Conservation (phyloP, 2,113 vertebrate species). For the Amphiprion percula region DNA sequence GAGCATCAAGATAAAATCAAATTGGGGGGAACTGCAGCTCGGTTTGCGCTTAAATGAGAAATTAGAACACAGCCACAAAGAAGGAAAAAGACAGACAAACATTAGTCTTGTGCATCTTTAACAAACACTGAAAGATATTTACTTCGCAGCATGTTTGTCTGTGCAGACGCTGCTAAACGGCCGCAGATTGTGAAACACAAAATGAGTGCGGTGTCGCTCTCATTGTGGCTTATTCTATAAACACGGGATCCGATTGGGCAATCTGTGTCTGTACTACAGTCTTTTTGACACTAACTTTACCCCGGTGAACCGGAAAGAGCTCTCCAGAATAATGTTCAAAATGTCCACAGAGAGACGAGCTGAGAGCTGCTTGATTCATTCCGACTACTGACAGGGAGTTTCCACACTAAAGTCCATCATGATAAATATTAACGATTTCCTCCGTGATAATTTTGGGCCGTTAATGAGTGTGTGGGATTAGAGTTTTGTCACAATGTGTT, state of each 20-base stretch:
- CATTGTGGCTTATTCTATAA: constrained; percentile 67
- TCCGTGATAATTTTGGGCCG: neutral
- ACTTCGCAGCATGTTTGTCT: neutral
- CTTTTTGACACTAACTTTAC: constrained; percentile 51
- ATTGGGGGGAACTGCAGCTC: neutral
- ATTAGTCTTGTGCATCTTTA: neutral
- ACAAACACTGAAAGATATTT: neutral
- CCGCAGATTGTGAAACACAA: constrained; percentile 60
- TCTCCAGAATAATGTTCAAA: constrained; percentile 41
- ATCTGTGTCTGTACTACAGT: constrained; percentile 51
- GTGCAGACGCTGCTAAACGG: constrained; percentile 20
- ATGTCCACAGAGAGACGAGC: constrained; percentile 62
- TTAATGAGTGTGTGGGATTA: neutral
- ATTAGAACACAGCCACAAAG: neutral
- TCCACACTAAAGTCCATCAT: constrained; percentile 38
- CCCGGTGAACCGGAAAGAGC: constrained; percentile 36
- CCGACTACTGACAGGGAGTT: constrained; percentile 46
- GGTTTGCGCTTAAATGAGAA: neutral
- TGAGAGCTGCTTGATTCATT: constrained; percentile 31
- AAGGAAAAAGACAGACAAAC: neutral
- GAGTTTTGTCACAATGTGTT: constrained; percentile 11
- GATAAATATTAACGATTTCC: neutral
- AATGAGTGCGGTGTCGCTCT: constrained; percentile 36
- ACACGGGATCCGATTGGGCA: constrained; percentile 66
- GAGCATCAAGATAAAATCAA: neutral